Evolutionary conservation across 2,888 invertebrate species (phyloP).

Genomic region (Leptura quadrifasciata): DNA sequence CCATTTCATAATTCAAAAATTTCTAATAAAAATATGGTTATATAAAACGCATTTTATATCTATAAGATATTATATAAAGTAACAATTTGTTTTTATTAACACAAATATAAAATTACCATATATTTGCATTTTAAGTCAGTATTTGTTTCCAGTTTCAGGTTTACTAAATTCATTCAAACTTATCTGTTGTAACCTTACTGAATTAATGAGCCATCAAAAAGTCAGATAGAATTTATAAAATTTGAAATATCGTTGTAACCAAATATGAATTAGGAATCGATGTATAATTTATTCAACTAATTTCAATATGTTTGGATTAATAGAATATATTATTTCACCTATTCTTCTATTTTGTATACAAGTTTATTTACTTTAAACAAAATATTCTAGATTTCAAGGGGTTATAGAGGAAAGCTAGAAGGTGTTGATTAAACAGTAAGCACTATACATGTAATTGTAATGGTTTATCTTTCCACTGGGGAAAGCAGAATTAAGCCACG

Average conservation of each 20-base stretch:
- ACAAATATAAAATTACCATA: constrained; percentile 25
- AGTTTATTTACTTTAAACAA: too few relatives aligned
- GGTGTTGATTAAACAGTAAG: too few relatives aligned
- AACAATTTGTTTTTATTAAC: constrained; percentile 16
- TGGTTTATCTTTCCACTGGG: too few relatives aligned
- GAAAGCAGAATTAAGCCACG: too few relatives aligned
- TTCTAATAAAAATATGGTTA: constrained; percentile 4
- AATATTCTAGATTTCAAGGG: too few relatives aligned
- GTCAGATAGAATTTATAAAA: constrained; percentile 13
- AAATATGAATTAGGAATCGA: constrained; percentile 11
- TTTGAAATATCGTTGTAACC: constrained; percentile 10
- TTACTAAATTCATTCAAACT: constrained; percentile 18
- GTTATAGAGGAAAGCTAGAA: too few relatives aligned
- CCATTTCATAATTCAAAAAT: constrained; percentile 14
- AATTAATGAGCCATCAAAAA: constrained; percentile 5
- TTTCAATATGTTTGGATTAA: background rate
- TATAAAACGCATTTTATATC: constrained; percentile 11
- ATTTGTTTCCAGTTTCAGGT: constrained; percentile 19
- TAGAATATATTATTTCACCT: background rate
- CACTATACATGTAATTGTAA: too few relatives aligned
- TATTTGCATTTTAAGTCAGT: constrained; percentile 14
- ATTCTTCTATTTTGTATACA: too few relatives aligned
- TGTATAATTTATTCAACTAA: background rate
- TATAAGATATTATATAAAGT: background rate
- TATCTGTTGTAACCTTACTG: constrained; percentile 2